phyloP scores from a whole-genome alignment of 2,888 invertebrate species.

The Copidosoma aretas region DNA sequence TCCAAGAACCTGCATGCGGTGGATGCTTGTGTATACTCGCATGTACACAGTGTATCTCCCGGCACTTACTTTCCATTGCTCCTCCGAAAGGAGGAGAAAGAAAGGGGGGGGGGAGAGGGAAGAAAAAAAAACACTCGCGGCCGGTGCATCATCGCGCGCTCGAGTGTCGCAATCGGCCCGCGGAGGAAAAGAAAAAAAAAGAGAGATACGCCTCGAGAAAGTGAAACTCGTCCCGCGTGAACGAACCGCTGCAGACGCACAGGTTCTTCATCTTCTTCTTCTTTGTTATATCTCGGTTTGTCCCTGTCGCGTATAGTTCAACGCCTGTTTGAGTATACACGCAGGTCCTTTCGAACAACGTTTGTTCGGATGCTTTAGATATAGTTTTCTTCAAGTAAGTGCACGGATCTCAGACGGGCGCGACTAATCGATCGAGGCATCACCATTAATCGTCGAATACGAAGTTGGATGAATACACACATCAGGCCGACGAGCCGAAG shows the following conservation, averaged over 20 bases:
- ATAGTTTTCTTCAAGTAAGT: not conserved
- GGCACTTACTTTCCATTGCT: too few relatives aligned
- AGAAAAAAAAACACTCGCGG: not conserved
- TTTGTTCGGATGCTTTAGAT: not conserved
- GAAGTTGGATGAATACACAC: too few relatives aligned
- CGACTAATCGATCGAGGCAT: not conserved
- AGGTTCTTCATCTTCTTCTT: not conserved
- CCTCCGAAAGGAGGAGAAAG: too few relatives aligned
- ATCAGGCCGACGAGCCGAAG: too few relatives aligned
- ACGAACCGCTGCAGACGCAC: not conserved
- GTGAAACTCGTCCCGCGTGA: slow-evolving; percentile 14
- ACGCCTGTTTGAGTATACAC: too few relatives aligned
- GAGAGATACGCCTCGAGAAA: not conserved
- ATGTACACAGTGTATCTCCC: too few relatives aligned
- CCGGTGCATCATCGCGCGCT: slow-evolving; percentile 10
- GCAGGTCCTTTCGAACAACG: not conserved
- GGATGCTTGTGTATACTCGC: not conserved
- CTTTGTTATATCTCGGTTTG: not conserved
- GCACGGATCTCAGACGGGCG: not conserved
- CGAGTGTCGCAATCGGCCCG: slow-evolving; percentile 3
- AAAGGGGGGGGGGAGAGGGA: too few relatives aligned
- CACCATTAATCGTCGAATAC: not conserved
- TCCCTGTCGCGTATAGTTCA: not conserved
- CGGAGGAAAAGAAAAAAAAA: not conserved
- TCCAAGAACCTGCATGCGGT: not conserved